Evolutionary conservation across 2,797 vertebrate genomes (phyloP).

Genomic region (Glyptemys insculpta): DNA sequence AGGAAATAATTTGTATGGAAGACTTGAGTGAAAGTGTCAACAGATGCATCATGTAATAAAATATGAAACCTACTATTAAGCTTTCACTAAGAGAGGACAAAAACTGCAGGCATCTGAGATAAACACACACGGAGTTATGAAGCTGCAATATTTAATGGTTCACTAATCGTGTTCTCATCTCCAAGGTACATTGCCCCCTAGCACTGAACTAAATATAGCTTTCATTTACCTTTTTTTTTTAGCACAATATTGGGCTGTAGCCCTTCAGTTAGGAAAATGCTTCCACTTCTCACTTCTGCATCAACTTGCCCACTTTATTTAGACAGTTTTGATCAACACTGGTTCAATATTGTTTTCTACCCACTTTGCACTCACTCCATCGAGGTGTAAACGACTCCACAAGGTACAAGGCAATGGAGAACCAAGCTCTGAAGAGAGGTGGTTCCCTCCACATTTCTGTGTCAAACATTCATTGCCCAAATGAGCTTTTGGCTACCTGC

Average conservation of each 20-base stretch:
- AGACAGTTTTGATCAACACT: neutral
- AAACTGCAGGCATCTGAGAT: conserved; percentile 34
- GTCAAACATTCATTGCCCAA: neutral
- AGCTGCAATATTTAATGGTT: conserved; percentile 40
- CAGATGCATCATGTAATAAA: conserved; percentile 55
- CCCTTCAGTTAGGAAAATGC: neutral
- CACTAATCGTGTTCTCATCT: neutral
- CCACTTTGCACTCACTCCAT: neutral
- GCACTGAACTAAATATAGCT: conserved; percentile 42
- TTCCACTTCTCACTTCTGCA: neutral
- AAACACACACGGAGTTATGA: conserved; percentile 11
- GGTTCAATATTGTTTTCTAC: neutral
- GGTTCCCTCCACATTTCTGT: neutral
- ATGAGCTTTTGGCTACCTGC: neutral
- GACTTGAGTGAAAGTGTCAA: conserved; percentile 52
- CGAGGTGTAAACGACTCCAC: accelerated
- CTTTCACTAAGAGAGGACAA: conserved; percentile 37
- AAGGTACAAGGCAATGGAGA: neutral
- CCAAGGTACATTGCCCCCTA: neutral
- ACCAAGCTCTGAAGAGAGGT: accelerated
- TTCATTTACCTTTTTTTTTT: neutral
- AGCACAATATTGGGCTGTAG: neutral
- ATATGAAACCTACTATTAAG: neutral
- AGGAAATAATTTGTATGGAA: conserved; percentile 35
- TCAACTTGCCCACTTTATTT: neutral